Base-by-base conservation (phyloP, 1,140 invertebrate genomes). In the Sitodiplosis mosellana region DNA sequence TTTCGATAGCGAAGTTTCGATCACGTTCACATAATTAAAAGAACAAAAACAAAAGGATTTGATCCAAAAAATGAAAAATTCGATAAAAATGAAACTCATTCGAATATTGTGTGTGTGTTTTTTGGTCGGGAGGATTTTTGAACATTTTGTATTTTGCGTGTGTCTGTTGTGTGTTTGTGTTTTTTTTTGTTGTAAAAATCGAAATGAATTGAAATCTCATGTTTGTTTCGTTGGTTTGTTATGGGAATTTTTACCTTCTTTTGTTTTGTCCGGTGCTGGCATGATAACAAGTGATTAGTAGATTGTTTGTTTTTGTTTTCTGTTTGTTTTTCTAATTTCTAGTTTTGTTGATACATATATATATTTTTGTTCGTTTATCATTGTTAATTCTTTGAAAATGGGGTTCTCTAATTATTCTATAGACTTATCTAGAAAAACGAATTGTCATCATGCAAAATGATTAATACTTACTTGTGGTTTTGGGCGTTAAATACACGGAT, bases 401-500 rank as follows among this genome's bases (percentile, higher is more conserved):
- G 27, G 27, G 10, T 5, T 27, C n/a, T 14, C 20, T 21, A 20
- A 19, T 22, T 44, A 11, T 44, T n/a, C n/a, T n/a, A n/a, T n/a
- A n/a, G n/a, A n/a, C 27, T 44, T 19, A 20, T 8, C 7, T 43
- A 15, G 42, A 46, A 22, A 38, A 46, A 49, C 12, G 2, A 22
- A 45, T 37, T 14, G 37, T 38, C 33, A n/a, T n/a, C 12, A 49
- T 33, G 2, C n/a, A 22, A 45, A 27, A 5, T 3, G 3, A 3
- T 3, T 27, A 45, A 46, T 47, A 74, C 77, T 76, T 76, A 91
- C 88, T 94, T 55, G 92, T 96, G 5, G 62, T 64, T 75, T 96
- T 97, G 18, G 92, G 91, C 18, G 93, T 97, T 20, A 97, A 72
- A 67, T 97, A 99, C 2, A 98, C 93, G 43, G 91, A 96, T 55